Conservation (phyloP, 1,140 invertebrate species). For the Marisa cornuarietis region DNA sequence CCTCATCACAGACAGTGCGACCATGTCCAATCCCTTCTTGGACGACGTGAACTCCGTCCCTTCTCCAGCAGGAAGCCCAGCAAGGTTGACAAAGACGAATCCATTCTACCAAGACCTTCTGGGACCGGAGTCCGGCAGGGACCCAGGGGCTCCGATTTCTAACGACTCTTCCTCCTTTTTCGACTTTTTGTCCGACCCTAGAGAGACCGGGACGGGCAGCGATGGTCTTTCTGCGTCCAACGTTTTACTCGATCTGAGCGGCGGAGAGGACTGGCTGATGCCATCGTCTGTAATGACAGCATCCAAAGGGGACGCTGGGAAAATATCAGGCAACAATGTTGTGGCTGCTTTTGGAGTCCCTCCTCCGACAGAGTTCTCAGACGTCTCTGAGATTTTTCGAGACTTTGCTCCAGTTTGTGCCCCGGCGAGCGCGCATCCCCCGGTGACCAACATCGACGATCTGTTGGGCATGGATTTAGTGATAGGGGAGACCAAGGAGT, state of each 20-base stretch:
- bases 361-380: constrained; percentile 27
- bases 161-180: constrained; percentile 1
- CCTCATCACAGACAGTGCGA: no score
- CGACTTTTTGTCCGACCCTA: neutral
- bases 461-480: constrained; percentile 14
- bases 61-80: no score
- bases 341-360: constrained; percentile 6
- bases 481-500: neutral
- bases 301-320: no score
- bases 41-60: neutral
- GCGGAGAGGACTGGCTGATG: neutral
- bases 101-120: neutral
- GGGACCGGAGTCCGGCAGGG: neutral
- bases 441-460: constrained; percentile 34
- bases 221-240: neutral
- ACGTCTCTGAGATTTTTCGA: neutral
- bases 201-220: neutral
- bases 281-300: neutral
- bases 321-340: neutral
- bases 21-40: constrained; percentile 5
- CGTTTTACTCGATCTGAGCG: constrained; percentile 9
- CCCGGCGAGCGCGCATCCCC: neutral
- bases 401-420: neutral
- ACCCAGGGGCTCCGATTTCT: neutral
- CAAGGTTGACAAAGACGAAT: neutral